Base-by-base conservation (phyloP, 2,113 vertebrate genomes). In the Haemorhous mexicanus region DNA sequence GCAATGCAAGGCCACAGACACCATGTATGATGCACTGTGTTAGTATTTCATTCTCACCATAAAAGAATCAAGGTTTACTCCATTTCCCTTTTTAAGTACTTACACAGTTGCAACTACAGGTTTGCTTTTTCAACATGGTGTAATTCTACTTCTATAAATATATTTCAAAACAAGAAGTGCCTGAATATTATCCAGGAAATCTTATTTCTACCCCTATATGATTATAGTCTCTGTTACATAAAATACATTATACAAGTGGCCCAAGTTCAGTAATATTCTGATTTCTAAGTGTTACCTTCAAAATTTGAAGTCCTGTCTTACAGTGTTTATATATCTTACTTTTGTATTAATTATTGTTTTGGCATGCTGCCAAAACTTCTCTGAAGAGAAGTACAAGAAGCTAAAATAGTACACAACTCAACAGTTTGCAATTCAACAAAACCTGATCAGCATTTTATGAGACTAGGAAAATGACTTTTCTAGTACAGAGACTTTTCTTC, bases 1-100 rank as follows among this genome's bases (percentile, higher is more conserved):
- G 28, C 46, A 85, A 20, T 59, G 32, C 46, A 77, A 73, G 24
- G n/a, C 28, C 39, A 37, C 41, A 58, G 16, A 49, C 20, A 52
- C 3, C 0, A 0, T 66, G 41, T 47, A 19, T 7, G 7, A 16
- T 27, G 20, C 50, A 43, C n/a, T 6, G 1, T 61, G 53, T 23
- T 43, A 50, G 13, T 37, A 32, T 82, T 58, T 39, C 24, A 35
- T 35, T 69, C 20, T 55, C 20, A 70, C 49, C 37, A 24, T 77
- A 41, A 64, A 82, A 76, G 11, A 69, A 62, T 49, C 14, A 9
- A 10, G 7, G 13, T 87, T 94, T 83, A 41, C 27, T 61, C 11
- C 23, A 2, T 66, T 92, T 94, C 50, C 67, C 24, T 67, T 89
- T 75, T 47, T 64, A 77, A 74, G 16, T 74, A 46, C 50, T 73